Percentiles rank a stretch among this genome's conserved stretches.
These are phyloP conservation scores for Lasioglossum albipes DNA, from an alignment of 1,140 invertebrate species.

Conservation along the genomic window DNA sequence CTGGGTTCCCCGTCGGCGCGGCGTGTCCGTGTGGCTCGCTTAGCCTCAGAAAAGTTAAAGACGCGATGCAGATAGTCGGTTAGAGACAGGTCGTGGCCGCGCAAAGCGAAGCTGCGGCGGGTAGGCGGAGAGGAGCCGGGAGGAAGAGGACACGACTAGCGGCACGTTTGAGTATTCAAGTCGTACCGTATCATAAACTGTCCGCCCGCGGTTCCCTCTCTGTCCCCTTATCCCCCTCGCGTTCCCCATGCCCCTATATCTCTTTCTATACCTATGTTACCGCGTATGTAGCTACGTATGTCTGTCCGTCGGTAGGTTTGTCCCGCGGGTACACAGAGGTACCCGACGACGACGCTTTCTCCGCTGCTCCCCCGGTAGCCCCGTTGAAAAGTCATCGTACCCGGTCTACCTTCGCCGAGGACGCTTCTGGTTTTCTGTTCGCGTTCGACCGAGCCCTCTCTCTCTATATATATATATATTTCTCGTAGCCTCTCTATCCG, in stretches of 20 bases:
- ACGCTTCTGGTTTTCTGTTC: slow-evolving; percentile 43
- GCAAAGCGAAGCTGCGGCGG: slow-evolving; percentile 27
- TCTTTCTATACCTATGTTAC: slow-evolving; percentile 47
- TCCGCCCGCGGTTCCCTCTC: slow-evolving; percentile 63
- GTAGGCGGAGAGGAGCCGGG: background rate
- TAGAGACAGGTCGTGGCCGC: slow-evolving; percentile 41
- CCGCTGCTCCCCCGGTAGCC: slow-evolving; percentile 32
- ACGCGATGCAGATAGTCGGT: slow-evolving; percentile 44
- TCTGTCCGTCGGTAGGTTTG: slow-evolving; percentile 38
- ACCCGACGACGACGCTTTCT: slow-evolving; percentile 30
- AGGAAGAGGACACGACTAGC: slow-evolving; percentile 47
- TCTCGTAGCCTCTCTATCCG: no score
- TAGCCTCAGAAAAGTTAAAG: slow-evolving; percentile 32
- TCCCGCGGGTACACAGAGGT: slow-evolving; percentile 32
- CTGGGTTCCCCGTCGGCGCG: background rate
- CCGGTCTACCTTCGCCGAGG: slow-evolving; percentile 10
- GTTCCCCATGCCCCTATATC: slow-evolving; percentile 11
- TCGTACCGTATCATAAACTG: slow-evolving; percentile 74
- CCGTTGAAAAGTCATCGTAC: slow-evolving; percentile 48
- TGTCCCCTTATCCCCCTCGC: background rate
- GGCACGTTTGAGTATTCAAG: slow-evolving; percentile 72
- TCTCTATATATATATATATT: no score
- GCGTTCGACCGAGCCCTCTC: background rate
- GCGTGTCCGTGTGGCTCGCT: background rate
- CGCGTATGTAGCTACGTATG: slow-evolving; percentile 50